phyloP scores from a whole-genome alignment of 2,888 invertebrate species.

The Aphrophora alni region DNA sequence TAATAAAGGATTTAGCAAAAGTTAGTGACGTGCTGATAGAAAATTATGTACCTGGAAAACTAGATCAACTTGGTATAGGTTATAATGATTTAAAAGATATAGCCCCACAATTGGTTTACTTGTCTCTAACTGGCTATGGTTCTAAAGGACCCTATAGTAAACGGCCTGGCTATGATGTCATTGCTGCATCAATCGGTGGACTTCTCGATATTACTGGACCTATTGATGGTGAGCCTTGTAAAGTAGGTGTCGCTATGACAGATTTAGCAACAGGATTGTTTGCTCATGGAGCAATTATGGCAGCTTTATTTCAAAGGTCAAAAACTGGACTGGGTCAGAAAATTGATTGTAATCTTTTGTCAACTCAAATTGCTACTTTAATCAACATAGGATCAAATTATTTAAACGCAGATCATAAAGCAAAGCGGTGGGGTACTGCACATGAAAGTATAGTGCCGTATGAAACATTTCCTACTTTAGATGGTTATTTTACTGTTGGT shows the following conservation, averaged over 20 bases:
- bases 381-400: conserved; percentile 91
- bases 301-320: conserved; percentile 80
- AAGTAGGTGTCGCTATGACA: conserved; percentile 91
- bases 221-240: conserved; percentile 81
- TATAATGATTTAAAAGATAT: conserved; percentile 73
- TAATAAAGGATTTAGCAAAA: conserved; percentile 74
- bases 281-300: conserved; percentile 93
- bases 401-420: conserved; percentile 75
- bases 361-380: conserved; percentile 88
- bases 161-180: conserved; percentile 95
- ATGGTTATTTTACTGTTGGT: conserved; percentile 86
- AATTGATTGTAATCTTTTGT: conserved; percentile 92
- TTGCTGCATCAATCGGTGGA: conserved; percentile 93
- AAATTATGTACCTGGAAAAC: conserved; percentile 92
- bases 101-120: conserved; percentile 86
- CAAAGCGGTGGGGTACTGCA: conserved; percentile 84
- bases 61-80: conserved; percentile 77
- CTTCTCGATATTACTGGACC: conserved; percentile 90
- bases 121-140: conserved; percentile 94
- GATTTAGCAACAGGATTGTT: conserved; percentile 94
- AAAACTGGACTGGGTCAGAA: conserved; percentile 86
- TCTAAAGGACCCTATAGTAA: conserved; percentile 82
- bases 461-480: conserved; percentile 83
- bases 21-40: conserved; percentile 90
- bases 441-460: conserved; percentile 96